Evolutionary conservation across 2,888 invertebrate species (phyloP).

Genomic region (Therioaphis trifolii): DNA sequence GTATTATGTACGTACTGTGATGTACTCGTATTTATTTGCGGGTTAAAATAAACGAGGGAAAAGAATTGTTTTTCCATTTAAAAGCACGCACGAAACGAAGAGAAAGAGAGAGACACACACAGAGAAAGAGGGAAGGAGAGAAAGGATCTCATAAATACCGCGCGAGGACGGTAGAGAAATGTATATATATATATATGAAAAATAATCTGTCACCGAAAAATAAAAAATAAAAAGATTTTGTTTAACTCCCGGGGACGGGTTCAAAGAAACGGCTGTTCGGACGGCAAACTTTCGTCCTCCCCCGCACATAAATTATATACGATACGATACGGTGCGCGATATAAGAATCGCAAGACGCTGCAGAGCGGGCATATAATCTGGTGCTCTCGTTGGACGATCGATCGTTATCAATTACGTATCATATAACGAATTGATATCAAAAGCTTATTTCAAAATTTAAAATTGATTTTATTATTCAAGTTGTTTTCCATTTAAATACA

Average conservation of each 20-base stretch:
- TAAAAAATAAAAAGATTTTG: constrained; percentile 29
- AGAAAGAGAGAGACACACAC: neutral
- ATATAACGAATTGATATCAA: too few relatives aligned
- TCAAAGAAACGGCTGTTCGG: constrained; percentile 51
- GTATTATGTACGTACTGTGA: neutral
- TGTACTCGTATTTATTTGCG: neutral
- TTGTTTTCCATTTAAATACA: too few relatives aligned
- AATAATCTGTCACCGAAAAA: constrained; percentile 42
- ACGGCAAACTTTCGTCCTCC: constrained; percentile 35
- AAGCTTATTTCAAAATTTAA: too few relatives aligned
- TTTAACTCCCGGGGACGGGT: constrained; percentile 41
- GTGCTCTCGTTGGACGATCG: too few relatives aligned
- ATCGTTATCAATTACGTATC: too few relatives aligned
- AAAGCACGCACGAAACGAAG: neutral
- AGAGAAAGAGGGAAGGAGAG: neutral
- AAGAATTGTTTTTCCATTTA: neutral
- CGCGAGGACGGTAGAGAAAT: constrained; percentile 28
- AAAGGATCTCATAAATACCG: constrained; percentile 48
- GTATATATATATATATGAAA: too few relatives aligned
- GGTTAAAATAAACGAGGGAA: constrained; percentile 27
- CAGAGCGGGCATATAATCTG: too few relatives aligned
- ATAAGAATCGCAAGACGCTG: constrained; percentile 8
- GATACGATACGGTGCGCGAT: constrained; percentile 11
- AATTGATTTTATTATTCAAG: too few relatives aligned
- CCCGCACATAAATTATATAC: too few relatives aligned